A percentile compares a stretch with the other conserved stretches of the same genome.
These are phyloP conservation scores for Actenoides hombroni DNA, from an alignment of 2,113 vertebrate species.

Conservation along the genomic window DNA sequence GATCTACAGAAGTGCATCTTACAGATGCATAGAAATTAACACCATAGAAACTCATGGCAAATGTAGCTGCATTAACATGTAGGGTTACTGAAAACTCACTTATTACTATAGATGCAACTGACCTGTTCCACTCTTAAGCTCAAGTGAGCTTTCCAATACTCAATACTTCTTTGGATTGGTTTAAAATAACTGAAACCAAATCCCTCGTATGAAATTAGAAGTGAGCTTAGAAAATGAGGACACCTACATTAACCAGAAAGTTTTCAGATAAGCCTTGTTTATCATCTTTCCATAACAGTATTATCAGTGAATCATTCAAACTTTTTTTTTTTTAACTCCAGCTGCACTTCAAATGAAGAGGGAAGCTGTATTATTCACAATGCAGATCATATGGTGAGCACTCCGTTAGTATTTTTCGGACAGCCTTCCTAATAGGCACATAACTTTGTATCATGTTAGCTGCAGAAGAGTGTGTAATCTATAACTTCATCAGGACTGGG, in stretches of 20 bases:
- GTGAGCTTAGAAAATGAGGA: neutral
- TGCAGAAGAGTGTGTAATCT: neutral
- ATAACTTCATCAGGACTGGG: neutral
- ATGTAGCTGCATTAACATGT: neutral
- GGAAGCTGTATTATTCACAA: neutral
- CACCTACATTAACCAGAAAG: neutral
- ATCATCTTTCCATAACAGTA: neutral
- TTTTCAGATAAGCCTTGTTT: neutral
- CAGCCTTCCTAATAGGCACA: accelerated
- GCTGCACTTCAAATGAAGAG: neutral
- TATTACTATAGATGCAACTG: neutral
- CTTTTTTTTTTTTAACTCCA: too few relatives aligned
- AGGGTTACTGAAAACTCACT: neutral
- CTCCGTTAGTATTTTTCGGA: neutral
- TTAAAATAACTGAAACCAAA: neutral
- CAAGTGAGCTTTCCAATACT: neutral
- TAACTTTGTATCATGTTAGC: neutral
- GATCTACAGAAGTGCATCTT: accelerated
- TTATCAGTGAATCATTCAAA: neutral
- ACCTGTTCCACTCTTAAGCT: neutral
- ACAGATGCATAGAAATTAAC: neutral
- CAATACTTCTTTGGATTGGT: neutral
- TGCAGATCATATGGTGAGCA: accelerated
- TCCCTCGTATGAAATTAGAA: neutral
- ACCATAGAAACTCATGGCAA: accelerated